Conservation (phyloP, 2,113 vertebrate species). For the Centrocercus urophasianus region DNA sequence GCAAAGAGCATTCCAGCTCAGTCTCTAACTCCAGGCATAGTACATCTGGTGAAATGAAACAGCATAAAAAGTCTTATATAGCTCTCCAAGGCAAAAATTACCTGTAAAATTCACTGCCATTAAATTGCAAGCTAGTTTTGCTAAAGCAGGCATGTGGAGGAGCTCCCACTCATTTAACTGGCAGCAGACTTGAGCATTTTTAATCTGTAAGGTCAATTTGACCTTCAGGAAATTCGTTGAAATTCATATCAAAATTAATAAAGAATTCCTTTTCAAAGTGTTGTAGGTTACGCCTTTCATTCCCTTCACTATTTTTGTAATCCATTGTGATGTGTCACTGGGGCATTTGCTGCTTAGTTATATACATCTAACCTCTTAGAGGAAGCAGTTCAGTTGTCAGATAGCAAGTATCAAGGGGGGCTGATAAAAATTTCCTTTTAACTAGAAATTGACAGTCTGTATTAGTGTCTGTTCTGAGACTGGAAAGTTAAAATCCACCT, state of each 20-base stretch:
- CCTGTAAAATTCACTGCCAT: background rate
- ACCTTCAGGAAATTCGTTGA: background rate
- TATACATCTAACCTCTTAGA: slow-evolving; percentile 65
- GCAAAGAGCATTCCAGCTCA: background rate
- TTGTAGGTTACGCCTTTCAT: slow-evolving; percentile 15
- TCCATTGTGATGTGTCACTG: slow-evolving; percentile 22
- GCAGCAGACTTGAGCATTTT: background rate
- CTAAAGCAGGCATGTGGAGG: background rate
- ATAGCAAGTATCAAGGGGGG: slow-evolving; percentile 57
- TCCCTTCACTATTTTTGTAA: slow-evolving; percentile 19
- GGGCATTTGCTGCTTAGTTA: slow-evolving; percentile 65
- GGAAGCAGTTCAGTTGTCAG: slow-evolving; percentile 62
- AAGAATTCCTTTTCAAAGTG: background rate
- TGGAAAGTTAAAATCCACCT: slow-evolving; percentile 14
- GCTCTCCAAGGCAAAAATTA: background rate
- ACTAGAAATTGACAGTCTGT: slow-evolving; percentile 48
- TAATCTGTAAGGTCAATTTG: background rate
- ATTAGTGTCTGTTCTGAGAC: slow-evolving; percentile 36
- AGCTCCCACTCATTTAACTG: background rate
- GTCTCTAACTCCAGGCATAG: background rate
- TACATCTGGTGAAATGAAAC: background rate
- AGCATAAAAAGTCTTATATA: background rate
- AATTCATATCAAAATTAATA: slow-evolving; percentile 1
- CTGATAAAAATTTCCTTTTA: slow-evolving; percentile 66
- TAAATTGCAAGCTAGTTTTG: background rate